Evolutionary conservation across 1,140 invertebrate species (phyloP), one percentile per base, ranked within the genome.

Genomic region (Drosophila sturtevanti): DNA sequence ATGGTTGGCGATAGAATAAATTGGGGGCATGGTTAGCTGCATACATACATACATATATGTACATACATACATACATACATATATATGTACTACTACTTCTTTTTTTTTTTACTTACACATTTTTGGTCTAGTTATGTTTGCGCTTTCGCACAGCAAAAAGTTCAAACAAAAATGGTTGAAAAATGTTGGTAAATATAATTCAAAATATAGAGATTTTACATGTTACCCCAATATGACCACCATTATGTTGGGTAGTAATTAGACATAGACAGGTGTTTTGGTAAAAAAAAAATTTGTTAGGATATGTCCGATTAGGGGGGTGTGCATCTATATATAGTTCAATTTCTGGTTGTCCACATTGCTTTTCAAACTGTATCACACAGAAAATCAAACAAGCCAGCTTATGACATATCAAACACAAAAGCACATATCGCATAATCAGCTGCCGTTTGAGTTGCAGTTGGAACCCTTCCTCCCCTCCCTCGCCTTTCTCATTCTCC

Each of bases 71-170:
- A 48, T 5, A 60, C 55, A 34, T 6, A 9, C 31, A 34, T 6
- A 34, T 10, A 9, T 6, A 34, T 4, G 11, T 16, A 31, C 24
- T 24, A 2, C 4, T 2, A 4, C 4, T 31, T 6, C 27, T 21
- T 9, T 48, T 3, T 5, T 56, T 51, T 38, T 55, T 31, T 77
- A 76, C 77, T 77, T 77, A 73, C 73, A 70, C 72, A 69, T 77
- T 77, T 77, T 61, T 61, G 69, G 72, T 59, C 48, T 21, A 72
- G 41, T 69, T 60, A 34, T 77, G 62, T 77, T 77, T 77, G 74
- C 75, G 71, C 75, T 77, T 77, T 77, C 75, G 68, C 73, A 67
- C 66, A n/a, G n/a, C n/a, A 77, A 76, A 66, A 63, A 27, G 34
- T 54, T 68, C 68, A 35, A 66, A 35, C 18, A 34, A 51, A n/a